Conservation (phyloP, 2,113 vertebrate species). For the Emydocephalus ijimae region DNA sequence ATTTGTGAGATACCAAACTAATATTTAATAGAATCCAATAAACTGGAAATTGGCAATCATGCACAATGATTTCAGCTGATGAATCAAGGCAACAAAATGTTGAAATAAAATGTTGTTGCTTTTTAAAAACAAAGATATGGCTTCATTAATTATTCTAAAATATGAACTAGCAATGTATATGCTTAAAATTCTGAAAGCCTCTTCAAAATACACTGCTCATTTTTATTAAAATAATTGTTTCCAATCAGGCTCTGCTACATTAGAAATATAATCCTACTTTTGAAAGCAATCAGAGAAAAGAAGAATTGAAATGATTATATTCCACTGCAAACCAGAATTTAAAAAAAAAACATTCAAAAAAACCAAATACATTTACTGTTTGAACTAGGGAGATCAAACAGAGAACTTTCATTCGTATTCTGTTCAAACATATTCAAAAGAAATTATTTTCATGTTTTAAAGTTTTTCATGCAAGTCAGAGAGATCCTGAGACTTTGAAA, state of each 20-base stretch:
- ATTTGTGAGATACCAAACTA: not conserved
- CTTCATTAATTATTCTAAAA: not conserved
- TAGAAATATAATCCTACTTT: not conserved
- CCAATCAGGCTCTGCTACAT: not conserved
- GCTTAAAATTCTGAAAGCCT: not conserved
- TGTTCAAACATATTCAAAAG: not conserved
- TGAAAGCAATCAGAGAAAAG: constrained; percentile 44
- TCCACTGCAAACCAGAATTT: constrained; percentile 8
- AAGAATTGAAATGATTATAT: constrained; percentile 12
- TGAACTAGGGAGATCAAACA: constrained; percentile 23
- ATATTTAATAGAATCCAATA: not conserved
- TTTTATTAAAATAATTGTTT: constrained; percentile 8
- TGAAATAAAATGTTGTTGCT: not conserved
- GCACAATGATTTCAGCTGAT: not conserved
- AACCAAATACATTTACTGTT: constrained; percentile 34
- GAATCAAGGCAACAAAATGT: not conserved
- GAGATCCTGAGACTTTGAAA: not conserved
- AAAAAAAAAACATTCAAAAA: constrained; percentile 4
- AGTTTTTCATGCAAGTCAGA: not conserved
- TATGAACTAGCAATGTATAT: not conserved
- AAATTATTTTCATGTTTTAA: not conserved
- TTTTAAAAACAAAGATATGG: not conserved
- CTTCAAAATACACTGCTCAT: constrained; percentile 15
- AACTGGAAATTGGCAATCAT: not conserved
- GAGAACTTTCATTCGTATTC: constrained; percentile 19